Percentiles rank a stretch among this genome's conserved stretches.
Conservation (phyloP, 2,888 invertebrate genomes). For the Phaedon cochleariae region DNA sequence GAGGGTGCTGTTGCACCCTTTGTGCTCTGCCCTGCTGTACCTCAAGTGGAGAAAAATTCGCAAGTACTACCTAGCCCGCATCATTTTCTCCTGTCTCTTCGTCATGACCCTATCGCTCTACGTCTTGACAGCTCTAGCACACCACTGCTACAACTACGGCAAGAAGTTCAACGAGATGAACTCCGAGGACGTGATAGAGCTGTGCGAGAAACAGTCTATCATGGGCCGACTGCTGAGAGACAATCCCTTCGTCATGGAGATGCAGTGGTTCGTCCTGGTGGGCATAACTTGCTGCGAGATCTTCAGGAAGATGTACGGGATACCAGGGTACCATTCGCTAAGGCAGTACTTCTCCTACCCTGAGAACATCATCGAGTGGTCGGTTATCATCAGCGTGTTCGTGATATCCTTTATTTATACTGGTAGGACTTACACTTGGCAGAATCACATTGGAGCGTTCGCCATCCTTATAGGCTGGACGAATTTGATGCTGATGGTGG, state of each 20-base stretch:
- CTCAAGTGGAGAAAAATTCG: conserved; percentile 91
- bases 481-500: conserved; percentile 89
- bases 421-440: conserved; percentile 81
- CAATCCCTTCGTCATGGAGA: conserved; percentile 79
- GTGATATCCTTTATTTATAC: conserved; percentile 84
- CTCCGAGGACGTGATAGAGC: conserved; percentile 75
- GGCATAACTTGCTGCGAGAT: conserved; percentile 82
- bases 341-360: conserved; percentile 83
- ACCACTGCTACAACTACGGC: conserved; percentile 85
- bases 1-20: conserved; percentile 83
- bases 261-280: conserved; percentile 84
- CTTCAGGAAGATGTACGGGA: conserved; percentile 80
- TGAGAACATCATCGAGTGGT: conserved; percentile 89
- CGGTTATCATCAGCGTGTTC: conserved; percentile 84
- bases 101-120: conserved; percentile 81
- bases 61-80: conserved; percentile 83
- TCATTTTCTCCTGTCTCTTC: conserved; percentile 81
- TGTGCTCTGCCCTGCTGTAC: conserved; percentile 86
- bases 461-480: conserved; percentile 88
- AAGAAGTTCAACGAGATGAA: conserved; percentile 71
- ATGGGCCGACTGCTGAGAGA: conserved; percentile 77
- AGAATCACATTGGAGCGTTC: conserved; percentile 87
- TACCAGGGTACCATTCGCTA: conserved; percentile 81
- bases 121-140: conserved; percentile 82
- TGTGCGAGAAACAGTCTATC: conserved; percentile 81